phyloP scores from a whole-genome alignment of 2,113 vertebrate species.

The Pantherophis guttatus region DNA sequence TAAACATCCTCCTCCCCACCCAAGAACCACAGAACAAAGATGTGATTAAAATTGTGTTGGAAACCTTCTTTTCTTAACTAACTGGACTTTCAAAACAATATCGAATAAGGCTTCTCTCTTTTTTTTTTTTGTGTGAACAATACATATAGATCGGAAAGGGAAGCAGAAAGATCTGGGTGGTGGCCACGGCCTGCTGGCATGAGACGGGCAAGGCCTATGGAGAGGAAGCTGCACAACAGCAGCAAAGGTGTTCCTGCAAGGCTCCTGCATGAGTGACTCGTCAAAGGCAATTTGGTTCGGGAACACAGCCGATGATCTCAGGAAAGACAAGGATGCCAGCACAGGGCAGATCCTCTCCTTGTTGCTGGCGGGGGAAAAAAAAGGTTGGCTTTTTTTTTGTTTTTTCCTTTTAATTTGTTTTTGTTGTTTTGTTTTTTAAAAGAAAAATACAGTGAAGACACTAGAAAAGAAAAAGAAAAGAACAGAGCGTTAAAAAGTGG shows the following conservation, averaged over 20 bases:
- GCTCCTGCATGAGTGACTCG: constrained; percentile 42
- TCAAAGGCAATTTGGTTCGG: constrained; percentile 4
- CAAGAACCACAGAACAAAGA: background rate
- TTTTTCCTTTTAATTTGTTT: constrained; percentile 39
- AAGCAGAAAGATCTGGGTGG: constrained; percentile 36
- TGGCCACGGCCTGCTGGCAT: constrained; percentile 15
- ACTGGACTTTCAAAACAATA: background rate
- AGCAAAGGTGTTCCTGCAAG: background rate
- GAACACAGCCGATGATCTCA: constrained; percentile 31
- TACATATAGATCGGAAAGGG: constrained; percentile 42
- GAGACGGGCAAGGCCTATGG: constrained; percentile 42
- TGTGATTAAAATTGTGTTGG: constrained; percentile 13
- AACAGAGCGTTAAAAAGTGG: constrained; percentile 38
- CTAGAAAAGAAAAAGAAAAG: constrained; percentile 52
- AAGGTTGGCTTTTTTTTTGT: constrained; percentile 31
- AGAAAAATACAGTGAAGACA: constrained; percentile 84
- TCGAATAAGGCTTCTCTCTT: background rate
- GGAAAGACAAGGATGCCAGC: constrained; percentile 41
- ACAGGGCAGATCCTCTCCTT: constrained; percentile 58
- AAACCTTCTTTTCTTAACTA: constrained; percentile 41
- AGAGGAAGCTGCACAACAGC: constrained; percentile 8
- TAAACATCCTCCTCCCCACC: constrained; percentile 6
- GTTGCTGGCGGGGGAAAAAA: constrained; percentile 67
- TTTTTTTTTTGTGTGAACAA: background rate
- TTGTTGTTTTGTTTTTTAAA: constrained; percentile 65